phyloP scores from a whole-genome alignment of 1,140 invertebrate species.

The Ceratina australensis region DNA sequence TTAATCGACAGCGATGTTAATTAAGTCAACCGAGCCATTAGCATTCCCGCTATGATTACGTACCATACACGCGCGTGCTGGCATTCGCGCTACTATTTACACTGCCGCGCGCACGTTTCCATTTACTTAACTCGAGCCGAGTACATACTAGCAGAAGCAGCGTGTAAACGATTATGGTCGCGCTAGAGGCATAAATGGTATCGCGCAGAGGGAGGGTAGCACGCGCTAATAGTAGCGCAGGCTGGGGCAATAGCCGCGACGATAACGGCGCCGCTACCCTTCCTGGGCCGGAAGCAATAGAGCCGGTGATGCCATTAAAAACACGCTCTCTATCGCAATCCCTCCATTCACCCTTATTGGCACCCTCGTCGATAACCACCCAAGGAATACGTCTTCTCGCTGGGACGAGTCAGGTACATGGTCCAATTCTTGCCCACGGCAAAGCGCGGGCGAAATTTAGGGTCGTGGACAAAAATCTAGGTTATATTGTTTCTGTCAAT shows the following conservation, averaged over 20 bases:
- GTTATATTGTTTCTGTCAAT: no score
- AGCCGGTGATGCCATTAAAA: constrained; percentile 11
- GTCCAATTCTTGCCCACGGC: no score
- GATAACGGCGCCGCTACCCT: constrained; percentile 2
- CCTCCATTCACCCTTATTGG: constrained; percentile 17
- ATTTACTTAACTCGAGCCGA: constrained; percentile 27
- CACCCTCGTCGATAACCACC: not conserved
- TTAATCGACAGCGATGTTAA: constrained; percentile 11
- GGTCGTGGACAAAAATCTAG: no score
- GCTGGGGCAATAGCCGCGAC: constrained; percentile 22
- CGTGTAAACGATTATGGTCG: constrained; percentile 42
- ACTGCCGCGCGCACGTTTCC: constrained; percentile 5
- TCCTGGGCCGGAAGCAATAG: not conserved
- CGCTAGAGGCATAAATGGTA: not conserved
- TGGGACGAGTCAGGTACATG: not conserved
- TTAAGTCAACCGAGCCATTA: not conserved
- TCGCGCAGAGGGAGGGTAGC: constrained; percentile 21
- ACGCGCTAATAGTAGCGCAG: constrained; percentile 14
- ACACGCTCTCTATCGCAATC: constrained; percentile 1
- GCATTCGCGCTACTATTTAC: constrained; percentile 15
- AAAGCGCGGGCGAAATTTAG: no score
- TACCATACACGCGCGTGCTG: constrained; percentile 7
- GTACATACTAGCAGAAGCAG: constrained; percentile 6
- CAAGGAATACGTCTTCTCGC: not conserved
- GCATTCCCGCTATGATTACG: constrained; percentile 8